A percentile compares a stretch with the other conserved stretches of the same genome.
These are phyloP conservation scores for Noctuana brunneofusca DNA, from an alignment of 2,888 invertebrate genomes.

Conservation along the genomic window DNA sequence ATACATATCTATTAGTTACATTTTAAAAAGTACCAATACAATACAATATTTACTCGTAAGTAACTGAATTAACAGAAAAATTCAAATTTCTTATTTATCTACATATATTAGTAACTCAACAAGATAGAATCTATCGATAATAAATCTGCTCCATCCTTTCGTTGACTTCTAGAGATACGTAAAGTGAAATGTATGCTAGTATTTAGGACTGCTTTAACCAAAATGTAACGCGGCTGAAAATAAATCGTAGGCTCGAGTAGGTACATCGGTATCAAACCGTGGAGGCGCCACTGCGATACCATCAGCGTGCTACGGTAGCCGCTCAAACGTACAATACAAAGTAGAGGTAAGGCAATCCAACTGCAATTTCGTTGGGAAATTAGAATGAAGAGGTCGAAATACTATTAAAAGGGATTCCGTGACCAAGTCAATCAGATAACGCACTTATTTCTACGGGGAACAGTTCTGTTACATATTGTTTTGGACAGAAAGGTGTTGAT, in stretches of 20 bases:
- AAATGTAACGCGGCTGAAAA: conserved; percentile 11
- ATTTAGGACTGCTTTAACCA: neutral
- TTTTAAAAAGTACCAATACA: too few species aligned
- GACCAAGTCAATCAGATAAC: neutral
- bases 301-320: conserved; percentile 28
- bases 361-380: conserved; percentile 31
- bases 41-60: too few species aligned
- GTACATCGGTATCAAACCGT: conserved; percentile 11
- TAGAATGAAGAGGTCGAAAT: conserved; percentile 32
- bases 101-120: too few species aligned
- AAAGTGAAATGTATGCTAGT: neutral
- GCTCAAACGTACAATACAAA: conserved; percentile 24
- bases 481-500: too few species aligned
- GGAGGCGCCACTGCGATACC: conserved; percentile 20
- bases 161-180: too few species aligned
- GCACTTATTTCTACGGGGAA: neutral
- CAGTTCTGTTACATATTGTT: neutral
- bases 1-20: too few species aligned
- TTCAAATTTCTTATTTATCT: too few species aligned
- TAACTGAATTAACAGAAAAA: too few species aligned
- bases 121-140: too few species aligned
- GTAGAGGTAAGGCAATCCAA: conserved; percentile 24
- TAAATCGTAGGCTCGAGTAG: conserved; percentile 11
- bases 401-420: conserved; percentile 11
- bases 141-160: too few species aligned